phyloP scores from a whole-genome alignment of 1,140 invertebrate species.

The Drosophila subpulchrella region DNA sequence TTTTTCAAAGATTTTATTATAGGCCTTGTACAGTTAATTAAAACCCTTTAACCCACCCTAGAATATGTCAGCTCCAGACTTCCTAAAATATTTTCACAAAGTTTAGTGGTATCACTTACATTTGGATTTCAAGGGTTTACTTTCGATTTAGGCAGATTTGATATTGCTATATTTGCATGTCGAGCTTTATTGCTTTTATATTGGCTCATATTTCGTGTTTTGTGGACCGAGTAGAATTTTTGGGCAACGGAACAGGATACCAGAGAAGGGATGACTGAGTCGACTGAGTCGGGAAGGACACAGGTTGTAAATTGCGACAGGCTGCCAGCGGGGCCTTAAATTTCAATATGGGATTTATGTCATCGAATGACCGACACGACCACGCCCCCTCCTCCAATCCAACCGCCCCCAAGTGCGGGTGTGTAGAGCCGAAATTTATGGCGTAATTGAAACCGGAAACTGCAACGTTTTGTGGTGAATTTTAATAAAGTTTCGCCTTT shows the following conservation, averaged over 20 bases:
- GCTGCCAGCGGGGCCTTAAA: conserved; percentile 79
- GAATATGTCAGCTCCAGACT: neutral
- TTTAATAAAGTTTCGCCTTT: conserved; percentile 81
- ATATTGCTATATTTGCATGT: conserved; percentile 54
- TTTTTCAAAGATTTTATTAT: neutral
- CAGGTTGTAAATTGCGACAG: conserved; percentile 78
- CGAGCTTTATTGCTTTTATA: conserved; percentile 76
- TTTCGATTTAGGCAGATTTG: conserved; percentile 55
- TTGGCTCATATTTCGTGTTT: conserved; percentile 78
- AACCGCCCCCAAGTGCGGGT: conserved; percentile 30
- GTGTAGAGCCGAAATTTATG: conserved; percentile 73
- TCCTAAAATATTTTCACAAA: neutral
- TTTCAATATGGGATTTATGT: conserved; percentile 74
- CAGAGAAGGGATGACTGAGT: conserved; percentile 19
- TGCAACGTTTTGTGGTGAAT: conserved; percentile 80
- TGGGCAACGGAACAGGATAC: neutral
- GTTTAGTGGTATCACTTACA: neutral
- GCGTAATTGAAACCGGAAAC: conserved; percentile 81
- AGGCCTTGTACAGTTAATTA: no score
- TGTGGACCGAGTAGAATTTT: neutral
- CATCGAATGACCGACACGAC: conserved; percentile 44
- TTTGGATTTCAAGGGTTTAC: conserved; percentile 29
- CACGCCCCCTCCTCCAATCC: conserved; percentile 1
- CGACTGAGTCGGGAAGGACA: conserved; percentile 25
- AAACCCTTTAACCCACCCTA: neutral